Conservation (phyloP, 30 jellyfish, hydroid and myxozoan genomes). For the Turritopsis rubra region DNA sequence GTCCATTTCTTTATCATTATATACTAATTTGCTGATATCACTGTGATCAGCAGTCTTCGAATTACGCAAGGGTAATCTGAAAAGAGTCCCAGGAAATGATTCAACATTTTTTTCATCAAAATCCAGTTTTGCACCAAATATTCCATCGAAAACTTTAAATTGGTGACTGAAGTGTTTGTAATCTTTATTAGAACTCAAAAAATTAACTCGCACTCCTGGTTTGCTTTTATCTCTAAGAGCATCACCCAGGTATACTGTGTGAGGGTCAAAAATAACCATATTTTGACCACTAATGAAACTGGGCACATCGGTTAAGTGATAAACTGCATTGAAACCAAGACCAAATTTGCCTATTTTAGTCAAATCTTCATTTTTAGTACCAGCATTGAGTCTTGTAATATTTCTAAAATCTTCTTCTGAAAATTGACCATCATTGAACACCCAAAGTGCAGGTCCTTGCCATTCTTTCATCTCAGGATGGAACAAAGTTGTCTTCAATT, state of each 20-base stretch:
- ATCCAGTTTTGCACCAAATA: constrained; percentile 60
- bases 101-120: constrained; percentile 5
- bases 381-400: constrained; percentile 68
- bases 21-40: constrained; percentile 42
- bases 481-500: constrained; percentile 14
- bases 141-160: constrained; percentile 42
- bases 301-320: constrained; percentile 76
- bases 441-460: constrained; percentile 90
- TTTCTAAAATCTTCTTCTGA: constrained; percentile 57
- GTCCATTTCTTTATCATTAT: constrained; percentile 42
- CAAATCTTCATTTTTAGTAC: constrained; percentile 54
- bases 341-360: constrained; percentile 77
- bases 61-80: constrained; percentile 69
- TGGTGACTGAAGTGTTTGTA: constrained; percentile 40
- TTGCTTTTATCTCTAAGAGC: constrained; percentile 57
- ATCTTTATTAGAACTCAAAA: constrained; percentile 21
- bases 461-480: constrained; percentile 55
- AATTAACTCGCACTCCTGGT: constrained; percentile 57
- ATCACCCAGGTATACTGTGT: constrained; percentile 53
- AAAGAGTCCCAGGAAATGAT: constrained; percentile 52
- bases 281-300: constrained; percentile 53
- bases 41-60: constrained; percentile 36
- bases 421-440: constrained; percentile 49
- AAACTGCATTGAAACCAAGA: constrained; percentile 77
- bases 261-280: constrained; percentile 72